Evolutionary conservation across 2,888 invertebrate genomes (phyloP), one percentile per base, ranked within the genome.

Genomic region (Cerastoderma edule): DNA sequence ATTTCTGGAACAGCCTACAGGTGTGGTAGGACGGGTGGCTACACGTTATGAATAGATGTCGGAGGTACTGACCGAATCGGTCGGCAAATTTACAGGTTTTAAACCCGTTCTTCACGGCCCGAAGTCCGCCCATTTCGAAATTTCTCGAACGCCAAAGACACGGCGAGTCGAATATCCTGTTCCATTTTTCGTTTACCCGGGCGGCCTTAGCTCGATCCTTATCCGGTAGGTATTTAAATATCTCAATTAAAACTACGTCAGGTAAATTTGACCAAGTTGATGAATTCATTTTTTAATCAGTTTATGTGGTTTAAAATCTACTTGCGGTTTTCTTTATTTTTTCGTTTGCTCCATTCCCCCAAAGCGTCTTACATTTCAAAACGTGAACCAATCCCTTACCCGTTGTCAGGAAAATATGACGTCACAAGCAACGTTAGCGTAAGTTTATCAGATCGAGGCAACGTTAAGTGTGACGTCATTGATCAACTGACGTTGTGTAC

Each of bases 1-100:
- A 74, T 67, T 81, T 84, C 67, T 88, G 86, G 30, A 89, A 85
- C n/a, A 84, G 32, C 66, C 85, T 87, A 44, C 85, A 87, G 0
- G 87, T 86, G 44, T 83, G 84, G 48, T 83, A 84, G 2, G 88
- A 86, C 0, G 89, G 89, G 35, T 88, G 88, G 39, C 82, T 85
- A 54, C 89, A 89, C 0, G 77, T 82, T 19, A 90, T 79, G 4
- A 80, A 75, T n/a, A 90, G 74, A 54, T 83, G 77, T 4, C 79
- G 74, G 1, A 90, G 63, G 71, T 86, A 78, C 8, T 72, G 65
- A 3, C 88, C 90, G 60, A 87, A 83, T 10, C 67, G 54, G 28
- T 85, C 76, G 0, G 88, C 86, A 79, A 85, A 90, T 22, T 75
- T 84, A 39, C 83, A 78, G 1, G 87, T 85, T 16, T 75, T 80